A percentile compares a stretch with the other conserved stretches of the same genome.
These are phyloP conservation scores for Epinephelus awoara DNA, from an alignment of 2,797 vertebrate genomes.

Conservation along the genomic window DNA sequence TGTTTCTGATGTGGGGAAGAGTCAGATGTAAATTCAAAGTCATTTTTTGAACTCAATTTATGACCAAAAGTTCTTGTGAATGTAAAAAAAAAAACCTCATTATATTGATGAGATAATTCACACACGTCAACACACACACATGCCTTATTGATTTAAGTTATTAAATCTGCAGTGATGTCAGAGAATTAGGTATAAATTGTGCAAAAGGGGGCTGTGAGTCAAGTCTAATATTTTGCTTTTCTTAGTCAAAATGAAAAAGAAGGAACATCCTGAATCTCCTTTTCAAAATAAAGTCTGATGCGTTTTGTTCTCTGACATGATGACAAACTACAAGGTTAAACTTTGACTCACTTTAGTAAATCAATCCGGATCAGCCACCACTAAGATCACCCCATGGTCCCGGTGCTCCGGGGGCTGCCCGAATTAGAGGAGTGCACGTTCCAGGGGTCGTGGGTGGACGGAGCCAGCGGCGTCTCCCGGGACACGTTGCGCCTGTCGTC, in stretches of 20 bases:
- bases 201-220: constrained; percentile 60
- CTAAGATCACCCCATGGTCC: constrained; percentile 72
- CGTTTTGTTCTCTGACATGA: background rate
- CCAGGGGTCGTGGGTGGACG: constrained; percentile 84
- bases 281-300: background rate
- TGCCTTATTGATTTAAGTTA: background rate
- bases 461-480: constrained; percentile 76
- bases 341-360: background rate
- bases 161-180: constrained; percentile 5
- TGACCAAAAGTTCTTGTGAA: background rate
- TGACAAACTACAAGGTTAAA: constrained; percentile 10
- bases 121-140: background rate
- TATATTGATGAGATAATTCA: constrained; percentile 1
- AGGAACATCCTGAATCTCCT: constrained; percentile 3
- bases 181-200: constrained; percentile 37
- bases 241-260: constrained; percentile 29
- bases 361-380: background rate
- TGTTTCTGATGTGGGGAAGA: background rate
- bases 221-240: constrained; percentile 43
- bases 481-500: constrained; percentile 79
- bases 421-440: constrained; percentile 70
- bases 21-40: background rate
- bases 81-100: background rate
- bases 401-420: constrained; percentile 77
- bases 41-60: background rate